phyloP scores from a whole-genome alignment of 1,140 invertebrate species.

The Apocrypta bakeri region DNA sequence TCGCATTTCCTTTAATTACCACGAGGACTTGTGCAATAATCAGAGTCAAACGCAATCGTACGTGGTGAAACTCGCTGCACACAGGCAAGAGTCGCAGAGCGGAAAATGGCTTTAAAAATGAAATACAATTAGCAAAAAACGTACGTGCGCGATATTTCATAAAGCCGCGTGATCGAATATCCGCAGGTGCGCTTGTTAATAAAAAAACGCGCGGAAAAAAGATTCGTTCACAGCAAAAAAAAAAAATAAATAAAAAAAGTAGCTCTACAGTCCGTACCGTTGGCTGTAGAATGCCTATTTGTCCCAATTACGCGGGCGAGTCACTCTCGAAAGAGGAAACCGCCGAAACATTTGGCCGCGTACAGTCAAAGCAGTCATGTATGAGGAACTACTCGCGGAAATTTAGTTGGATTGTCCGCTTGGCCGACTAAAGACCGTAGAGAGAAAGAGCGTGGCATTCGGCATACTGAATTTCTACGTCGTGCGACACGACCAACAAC shows the following conservation, averaged over 20 bases:
- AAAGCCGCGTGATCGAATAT: not conserved
- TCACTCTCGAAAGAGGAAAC: conserved; percentile 20
- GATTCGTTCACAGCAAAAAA: not conserved
- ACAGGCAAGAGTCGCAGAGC: too few species aligned
- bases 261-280: not conserved
- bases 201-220: not conserved
- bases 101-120: not conserved
- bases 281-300: conserved; percentile 3
- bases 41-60: not conserved
- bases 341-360: not conserved
- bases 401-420: conserved; percentile 35
- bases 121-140: not conserved
- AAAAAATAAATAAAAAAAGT: not conserved
- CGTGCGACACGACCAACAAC: conserved; percentile 43
- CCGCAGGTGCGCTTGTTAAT: not conserved
- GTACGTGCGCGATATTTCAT: not conserved
- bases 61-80: not conserved
- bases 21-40: not conserved
- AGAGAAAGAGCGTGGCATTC: not conserved
- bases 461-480: conserved; percentile 37
- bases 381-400: conserved; percentile 33
- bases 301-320: conserved; percentile 3
- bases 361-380: conserved; percentile 12
- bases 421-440: conserved; percentile 9
- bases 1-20: not conserved